Base-by-base conservation (phyloP, 2,888 invertebrate species). In the Pseudococcus longispinus region DNA sequence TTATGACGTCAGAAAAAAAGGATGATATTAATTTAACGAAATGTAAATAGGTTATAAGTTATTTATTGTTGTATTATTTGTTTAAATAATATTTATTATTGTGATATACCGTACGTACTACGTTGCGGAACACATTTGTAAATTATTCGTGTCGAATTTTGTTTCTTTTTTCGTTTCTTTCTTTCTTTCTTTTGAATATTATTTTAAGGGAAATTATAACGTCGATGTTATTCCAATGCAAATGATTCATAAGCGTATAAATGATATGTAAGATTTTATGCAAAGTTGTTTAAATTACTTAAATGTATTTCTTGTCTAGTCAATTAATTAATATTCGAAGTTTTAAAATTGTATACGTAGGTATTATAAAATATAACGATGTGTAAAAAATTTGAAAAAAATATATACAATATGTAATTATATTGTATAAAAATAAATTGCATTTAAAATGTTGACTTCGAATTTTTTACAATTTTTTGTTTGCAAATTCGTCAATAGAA, bases 351-450 rank as follows among this genome's bases (percentile, higher is more conserved):
- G 29, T 70, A 29, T 37, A 37, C 9, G 37, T 37, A 37, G 37
- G 5, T 80, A 80, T 60, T 60, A n/a, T 60, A 23, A 23, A 23
- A 5, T 51, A 29, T 37, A 80, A 70, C 18, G 26, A 74, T 18
- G 20, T 80, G 77, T 80, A 80, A 80, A 80, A 42, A 42, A 13
- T 37, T 80, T 37, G 4, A 80, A 80, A 77, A 77, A 80, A 74
- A 74, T 32, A 18, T 42, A 42, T 80, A 80, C 77, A 80, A 80
- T 80, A 80, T 80, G 77, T 80, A 80, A 42, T 80, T 80, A 70
- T 70, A 80, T 80, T 80, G 77, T 80, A 80, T 80, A 80, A 37
- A 80, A 80, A 80, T 80, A 80, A 80, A 80, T 42, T 80, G 77
- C 77, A 80, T 80, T 80, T 80, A 80, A 80, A 80, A 29, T 70